Percentiles rank a stretch among this genome's conserved stretches.
Conservation (phyloP, 2,113 vertebrate species). For the Taxidea taxus region DNA sequence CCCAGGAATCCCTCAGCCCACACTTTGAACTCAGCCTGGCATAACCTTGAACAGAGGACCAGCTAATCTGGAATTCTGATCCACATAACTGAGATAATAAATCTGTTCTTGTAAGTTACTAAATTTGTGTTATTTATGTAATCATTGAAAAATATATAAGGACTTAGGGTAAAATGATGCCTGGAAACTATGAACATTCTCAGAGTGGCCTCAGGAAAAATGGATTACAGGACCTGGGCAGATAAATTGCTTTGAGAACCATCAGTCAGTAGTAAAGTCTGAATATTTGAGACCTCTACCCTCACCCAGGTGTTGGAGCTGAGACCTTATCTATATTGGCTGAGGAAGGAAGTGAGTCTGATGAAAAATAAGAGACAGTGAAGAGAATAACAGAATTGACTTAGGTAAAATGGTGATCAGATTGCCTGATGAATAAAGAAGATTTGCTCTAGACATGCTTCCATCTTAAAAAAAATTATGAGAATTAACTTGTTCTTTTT, state of each 20-base stretch:
- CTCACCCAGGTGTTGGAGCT: background rate
- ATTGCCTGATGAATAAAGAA: background rate
- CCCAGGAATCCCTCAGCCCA: no score
- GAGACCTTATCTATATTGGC: background rate
- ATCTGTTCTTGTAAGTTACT: background rate
- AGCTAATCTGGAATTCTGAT: background rate
- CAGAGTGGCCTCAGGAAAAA: background rate
- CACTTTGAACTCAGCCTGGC: background rate
- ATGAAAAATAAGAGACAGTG: background rate
- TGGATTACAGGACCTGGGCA: background rate
- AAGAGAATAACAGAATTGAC: background rate
- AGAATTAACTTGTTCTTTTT: background rate
- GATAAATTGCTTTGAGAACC: background rate
- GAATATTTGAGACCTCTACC: background rate
- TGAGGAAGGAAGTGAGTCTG: background rate
- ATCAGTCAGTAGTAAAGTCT: background rate
- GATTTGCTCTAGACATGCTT: background rate
- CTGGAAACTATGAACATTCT: background rate
- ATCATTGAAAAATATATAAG: background rate
- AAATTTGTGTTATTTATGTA: background rate
- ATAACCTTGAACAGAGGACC: background rate
- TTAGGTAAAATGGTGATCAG: background rate
- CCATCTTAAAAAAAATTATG: background rate
- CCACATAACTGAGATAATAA: background rate
- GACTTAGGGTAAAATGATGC: background rate